A percentile compares a stretch with the other conserved stretches of the same genome.
Evolutionary conservation across 2,797 vertebrate species (phyloP).

Genomic region (Lagodon rhomboides): DNA sequence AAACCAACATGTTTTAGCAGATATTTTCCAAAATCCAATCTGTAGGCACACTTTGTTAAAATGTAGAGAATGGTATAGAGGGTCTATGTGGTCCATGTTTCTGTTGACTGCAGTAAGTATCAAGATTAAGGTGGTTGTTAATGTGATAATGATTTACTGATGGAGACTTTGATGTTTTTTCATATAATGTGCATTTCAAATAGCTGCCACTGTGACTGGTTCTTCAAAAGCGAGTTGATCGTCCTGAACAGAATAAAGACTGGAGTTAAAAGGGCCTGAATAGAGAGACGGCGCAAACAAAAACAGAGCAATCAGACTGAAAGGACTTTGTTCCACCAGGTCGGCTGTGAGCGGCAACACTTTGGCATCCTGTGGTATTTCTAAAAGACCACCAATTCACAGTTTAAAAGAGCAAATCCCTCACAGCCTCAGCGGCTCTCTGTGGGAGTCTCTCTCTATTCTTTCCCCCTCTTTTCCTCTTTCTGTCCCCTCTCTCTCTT

Average conservation of each 20-base stretch:
- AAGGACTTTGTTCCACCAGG: conserved; percentile 50
- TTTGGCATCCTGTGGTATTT: conserved; percentile 63
- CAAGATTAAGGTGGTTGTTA: not conserved
- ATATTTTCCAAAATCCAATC: no score
- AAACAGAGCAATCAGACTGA: conserved; percentile 14
- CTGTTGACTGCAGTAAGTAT: not conserved
- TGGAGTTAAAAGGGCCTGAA: conserved; percentile 11
- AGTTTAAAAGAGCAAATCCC: conserved; percentile 71
- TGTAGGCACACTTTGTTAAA: no score
- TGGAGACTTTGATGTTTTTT: not conserved
- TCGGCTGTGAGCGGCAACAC: conserved; percentile 41
- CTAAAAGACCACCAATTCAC: conserved; percentile 60
- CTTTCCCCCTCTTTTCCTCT: conserved; percentile 25
- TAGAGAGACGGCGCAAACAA: conserved; percentile 10
- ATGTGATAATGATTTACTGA: not conserved
- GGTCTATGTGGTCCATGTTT: not conserved
- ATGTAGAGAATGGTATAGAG: no score
- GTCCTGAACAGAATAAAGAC: not conserved
- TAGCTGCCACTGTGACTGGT: not conserved
- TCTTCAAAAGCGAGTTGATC: not conserved
- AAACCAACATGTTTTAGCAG: no score
- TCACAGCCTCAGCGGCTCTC: conserved; percentile 49
- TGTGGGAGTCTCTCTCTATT: conserved; percentile 42
- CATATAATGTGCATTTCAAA: not conserved
- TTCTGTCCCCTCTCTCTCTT: conserved; percentile 25